Evolutionary conservation across 2,888 invertebrate genomes (phyloP), one percentile per base, ranked within the genome.

Genomic region (Cryptus viduatorius): DNA sequence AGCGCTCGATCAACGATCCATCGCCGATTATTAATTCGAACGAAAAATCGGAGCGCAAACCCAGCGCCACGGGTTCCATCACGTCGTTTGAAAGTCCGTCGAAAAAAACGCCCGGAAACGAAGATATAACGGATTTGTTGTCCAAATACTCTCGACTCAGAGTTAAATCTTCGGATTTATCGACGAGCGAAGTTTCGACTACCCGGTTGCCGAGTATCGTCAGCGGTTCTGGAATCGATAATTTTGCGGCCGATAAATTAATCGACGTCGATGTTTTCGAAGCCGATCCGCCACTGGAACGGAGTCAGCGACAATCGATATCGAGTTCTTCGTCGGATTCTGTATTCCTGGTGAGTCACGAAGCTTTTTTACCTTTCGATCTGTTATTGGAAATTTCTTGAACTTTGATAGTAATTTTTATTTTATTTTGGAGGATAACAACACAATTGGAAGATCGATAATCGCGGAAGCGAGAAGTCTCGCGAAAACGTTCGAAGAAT

Each of bases 401-500:
- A 56, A 56, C 24, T 19, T 53, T 48, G 75, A 24, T 37, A 37
- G 42, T 68, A 42, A 10, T 44, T 61, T n/a, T 24, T 64, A 79
- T 16, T 37, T 67, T 44, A 85, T 64, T 37, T 79, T 86, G 16
- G 80, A 91, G 88, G 86, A 88, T 44, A 82, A 77, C 44, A 82
- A 42, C 67, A 75, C 67, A 44, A 71, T 79, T 4, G 79, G 73
- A 19, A 53, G 56, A 44, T 76, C 75, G 12, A 91, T 92, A 86
- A 76, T 87, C 12, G 80, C 85, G 14, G 92, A 93, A 85, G 93
- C 92, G 3, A 91, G 87, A 81, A 64, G 59, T 71, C 87, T 93
- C 73, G 91, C 92, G 5, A 89, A 83, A 83, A 90, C 89, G 31
- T 92, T 93, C 78, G 90, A 91, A 71, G 90, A 92, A 76, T 84